Percentiles rank a stretch among this genome's conserved stretches.
These are phyloP conservation scores for Kryphioiulus occultus DNA, from an alignment of 2,888 invertebrate genomes.

Conservation along the genomic window DNA sequence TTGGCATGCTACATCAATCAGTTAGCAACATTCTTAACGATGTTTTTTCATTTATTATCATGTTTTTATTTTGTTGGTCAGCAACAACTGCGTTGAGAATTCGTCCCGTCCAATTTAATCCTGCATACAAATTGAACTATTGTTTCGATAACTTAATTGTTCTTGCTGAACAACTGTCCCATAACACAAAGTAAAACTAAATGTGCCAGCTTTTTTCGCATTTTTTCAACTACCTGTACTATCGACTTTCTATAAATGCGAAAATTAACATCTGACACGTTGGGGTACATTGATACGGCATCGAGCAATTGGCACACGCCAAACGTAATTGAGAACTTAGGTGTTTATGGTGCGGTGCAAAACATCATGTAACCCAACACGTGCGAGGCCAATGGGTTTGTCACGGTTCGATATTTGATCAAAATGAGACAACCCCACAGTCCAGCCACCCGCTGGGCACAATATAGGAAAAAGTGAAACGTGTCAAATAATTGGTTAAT, in stretches of 20 bases:
- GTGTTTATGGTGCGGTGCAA: background rate
- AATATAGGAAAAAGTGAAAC: constrained; percentile 1
- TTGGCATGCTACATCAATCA: no score
- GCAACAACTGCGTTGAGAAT: no score
- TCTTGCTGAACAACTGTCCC: background rate
- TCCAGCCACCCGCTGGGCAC: background rate
- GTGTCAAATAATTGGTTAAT: constrained; percentile 48
- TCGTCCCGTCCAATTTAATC: no score
- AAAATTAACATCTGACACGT: constrained; percentile 33
- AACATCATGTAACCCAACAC: constrained; percentile 30
- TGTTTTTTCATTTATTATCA: no score
- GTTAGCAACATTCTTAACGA: no score
- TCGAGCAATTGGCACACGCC: background rate
- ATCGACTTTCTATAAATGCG: constrained; percentile 4
- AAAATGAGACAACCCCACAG: background rate
- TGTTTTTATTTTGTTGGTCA: no score
- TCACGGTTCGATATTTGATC: constrained; percentile 44
- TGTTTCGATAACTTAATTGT: no score
- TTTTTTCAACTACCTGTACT: no score
- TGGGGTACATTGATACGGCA: constrained; percentile 2
- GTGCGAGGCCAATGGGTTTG: constrained; percentile 36
- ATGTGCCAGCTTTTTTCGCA: background rate
- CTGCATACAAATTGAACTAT: no score
- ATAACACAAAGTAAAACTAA: background rate
- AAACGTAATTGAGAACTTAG: constrained; percentile 7